These are phyloP conservation scores for Heliopora coerulea DNA, from an alignment of 92 coral and sea anemone species.

Conservation along the genomic window DNA sequence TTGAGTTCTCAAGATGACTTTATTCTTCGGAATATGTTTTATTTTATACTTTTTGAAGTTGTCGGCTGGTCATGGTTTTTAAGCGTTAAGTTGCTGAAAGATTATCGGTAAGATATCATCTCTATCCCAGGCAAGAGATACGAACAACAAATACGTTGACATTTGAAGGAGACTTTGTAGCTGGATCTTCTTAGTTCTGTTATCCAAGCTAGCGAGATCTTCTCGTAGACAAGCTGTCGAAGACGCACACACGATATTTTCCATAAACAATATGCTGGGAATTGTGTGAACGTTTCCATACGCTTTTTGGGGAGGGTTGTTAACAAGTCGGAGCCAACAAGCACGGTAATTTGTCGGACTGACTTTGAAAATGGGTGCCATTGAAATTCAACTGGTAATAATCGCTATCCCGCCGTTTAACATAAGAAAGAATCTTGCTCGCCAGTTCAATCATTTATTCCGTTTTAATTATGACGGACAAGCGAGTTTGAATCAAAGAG, in stretches of 20 bases:
- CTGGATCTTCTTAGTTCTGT: no score
- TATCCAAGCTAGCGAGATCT: no score
- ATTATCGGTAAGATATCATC: constrained; percentile 16
- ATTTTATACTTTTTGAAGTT: no score
- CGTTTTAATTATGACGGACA: not conserved
- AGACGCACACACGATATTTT: no score
- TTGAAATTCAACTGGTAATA: constrained; percentile 36
- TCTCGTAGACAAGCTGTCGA: no score
- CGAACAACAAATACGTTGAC: no score
- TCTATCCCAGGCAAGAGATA: not conserved
- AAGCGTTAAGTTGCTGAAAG: constrained; percentile 24
- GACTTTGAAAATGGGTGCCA: constrained; percentile 38
- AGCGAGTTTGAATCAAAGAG: not conserved
- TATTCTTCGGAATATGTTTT: no score
- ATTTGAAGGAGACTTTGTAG: no score
- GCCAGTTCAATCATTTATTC: not conserved
- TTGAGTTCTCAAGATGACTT: no score
- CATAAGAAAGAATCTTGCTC: constrained; percentile 14
- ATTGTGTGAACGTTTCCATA: constrained; percentile 29
- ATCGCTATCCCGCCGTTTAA: constrained; percentile 37
- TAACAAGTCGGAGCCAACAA: constrained; percentile 38
- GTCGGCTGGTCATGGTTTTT: no score
- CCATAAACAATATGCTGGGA: not conserved
- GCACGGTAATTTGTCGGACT: constrained; percentile 34
- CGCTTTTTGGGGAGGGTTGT: constrained; percentile 15